Base-by-base conservation (phyloP, 2,797 vertebrate species). In the Takifugu rubripes region DNA sequence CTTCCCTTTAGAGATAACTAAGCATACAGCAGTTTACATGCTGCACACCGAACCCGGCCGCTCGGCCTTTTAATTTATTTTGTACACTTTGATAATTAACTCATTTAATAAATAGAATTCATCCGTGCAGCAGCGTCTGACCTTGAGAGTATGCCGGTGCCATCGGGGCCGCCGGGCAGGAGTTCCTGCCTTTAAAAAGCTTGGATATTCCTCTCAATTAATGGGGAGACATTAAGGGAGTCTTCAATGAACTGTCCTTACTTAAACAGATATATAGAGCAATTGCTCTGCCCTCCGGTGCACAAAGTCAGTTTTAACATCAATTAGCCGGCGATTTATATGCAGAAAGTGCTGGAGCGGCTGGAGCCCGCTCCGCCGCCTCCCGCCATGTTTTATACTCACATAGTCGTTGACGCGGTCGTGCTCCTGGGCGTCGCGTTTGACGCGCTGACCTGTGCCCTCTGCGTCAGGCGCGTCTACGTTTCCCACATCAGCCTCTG, bases 321-420 rank as follows among this genome's bases (percentile, higher is more conserved):
- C 84, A 89, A 89, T 91, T 91, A 92, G 88, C 82, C 79, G 86
- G 83, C 81, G 62, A 91, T 90, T 92, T 90, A 89, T 88, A 87
- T 85, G 84, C 84, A 83, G 81, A 75, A 61, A 77, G 77, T 79
- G 74, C 27, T 7, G 27, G 21, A 21, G 21, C 21, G 21, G 21
- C 21, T 21, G 21, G 36, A 40, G 9, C 36, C 14, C 11, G 36
- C 36, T 14, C 3, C 36, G 10, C 12, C 36, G 36, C 36, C 36
- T 10, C 10, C 36, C 36, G 36, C 36, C 36, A 14, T 40, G 36
- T 10, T 40, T 4, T 14, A 3, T 77, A 93, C 95, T 96, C 85
- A 98, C 96, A 1, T 98, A 98, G 87, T 98, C 96, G 0, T 93
- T 95, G 48, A 98, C 84, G 0, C 92, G 89, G 61, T 83, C 74